Base-by-base conservation (phyloP, 2,888 invertebrate genomes). In the Polymixis flavicincta region DNA sequence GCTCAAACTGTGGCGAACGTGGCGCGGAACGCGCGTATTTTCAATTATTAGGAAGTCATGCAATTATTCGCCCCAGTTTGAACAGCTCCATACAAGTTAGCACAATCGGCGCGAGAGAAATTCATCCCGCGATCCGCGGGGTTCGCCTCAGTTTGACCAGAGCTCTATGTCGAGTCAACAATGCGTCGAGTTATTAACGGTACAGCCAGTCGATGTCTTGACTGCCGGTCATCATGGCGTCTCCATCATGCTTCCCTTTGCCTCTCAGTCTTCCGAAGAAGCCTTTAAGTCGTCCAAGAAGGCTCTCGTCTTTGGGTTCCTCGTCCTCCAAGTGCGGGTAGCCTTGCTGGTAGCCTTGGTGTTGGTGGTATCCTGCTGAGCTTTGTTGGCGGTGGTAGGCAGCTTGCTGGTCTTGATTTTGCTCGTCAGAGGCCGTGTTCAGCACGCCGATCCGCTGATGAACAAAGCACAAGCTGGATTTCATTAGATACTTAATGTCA, bases 381-480 rank as follows among this genome's bases (percentile, higher is more conserved):
- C 50, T 48, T 37, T 81, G 81, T 37, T 84, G 74, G 11, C 82
- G 78, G 22, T 80, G 74, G 71, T 80, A 79, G 60, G 78, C 59
- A 32, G n/a, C 76, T 71, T 83, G 57, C 57, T 25, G 78, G 59
- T 86, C 74, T 48, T 65, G 66, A 65, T 70, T 70, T 13, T 78
- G 78, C 65, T 75, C 78, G 76, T 84, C 85, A 71, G 76, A 71
- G 52, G 80, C 74, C 73, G 86, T 86, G 76, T 91, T 85, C 90
- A 93, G 88, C 84, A 92, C 89, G 86, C 92, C 92, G 81, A 82
- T 92, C 93, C 93, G 91, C 96, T 96, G 95, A 94, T 95, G 94
- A 94, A 95, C 89, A 96, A 96, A 95, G 94, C 91, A 95, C 94
- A 96, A 93, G 93, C 96, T 96, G 94, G 95, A 91, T 94, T 95